phyloP scores from a whole-genome alignment of 2,797 vertebrate species.

The Psittacula derbiana region DNA sequence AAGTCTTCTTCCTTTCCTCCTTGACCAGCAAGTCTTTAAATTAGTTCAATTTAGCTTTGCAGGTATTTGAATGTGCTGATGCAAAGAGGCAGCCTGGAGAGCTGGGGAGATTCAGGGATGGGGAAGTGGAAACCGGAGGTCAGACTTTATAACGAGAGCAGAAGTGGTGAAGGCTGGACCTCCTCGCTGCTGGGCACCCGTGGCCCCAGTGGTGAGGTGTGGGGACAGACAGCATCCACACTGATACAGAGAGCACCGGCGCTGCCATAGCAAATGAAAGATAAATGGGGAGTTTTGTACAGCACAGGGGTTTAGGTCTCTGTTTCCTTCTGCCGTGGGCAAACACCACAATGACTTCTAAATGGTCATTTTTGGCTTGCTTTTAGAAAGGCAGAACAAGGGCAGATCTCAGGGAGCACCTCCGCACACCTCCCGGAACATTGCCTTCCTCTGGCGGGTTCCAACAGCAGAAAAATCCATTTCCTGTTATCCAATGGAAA shows the following conservation, averaged over 20 bases:
- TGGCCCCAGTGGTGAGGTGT: fast-evolving
- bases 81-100: neutral
- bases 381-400: neutral
- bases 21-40: neutral
- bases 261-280: neutral
- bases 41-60: neutral
- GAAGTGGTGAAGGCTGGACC: neutral
- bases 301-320: neutral
- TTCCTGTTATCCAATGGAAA: neutral
- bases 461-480: neutral
- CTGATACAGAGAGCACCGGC: fast-evolving
- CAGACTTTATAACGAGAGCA: neutral
- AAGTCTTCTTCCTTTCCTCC: neutral
- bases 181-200: fast-evolving
- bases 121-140: fast-evolving
- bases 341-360: neutral
- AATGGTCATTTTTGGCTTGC: neutral
- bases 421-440: neutral
- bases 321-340: neutral
- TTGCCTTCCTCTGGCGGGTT: neutral
- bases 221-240: neutral
- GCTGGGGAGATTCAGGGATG: fast-evolving
- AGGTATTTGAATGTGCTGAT: neutral
- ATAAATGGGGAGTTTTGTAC: neutral
- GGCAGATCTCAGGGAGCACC: neutral